These are phyloP conservation scores for Drosophila nasuta DNA, from an alignment of 1,140 invertebrate genomes.

Conservation along the genomic window DNA sequence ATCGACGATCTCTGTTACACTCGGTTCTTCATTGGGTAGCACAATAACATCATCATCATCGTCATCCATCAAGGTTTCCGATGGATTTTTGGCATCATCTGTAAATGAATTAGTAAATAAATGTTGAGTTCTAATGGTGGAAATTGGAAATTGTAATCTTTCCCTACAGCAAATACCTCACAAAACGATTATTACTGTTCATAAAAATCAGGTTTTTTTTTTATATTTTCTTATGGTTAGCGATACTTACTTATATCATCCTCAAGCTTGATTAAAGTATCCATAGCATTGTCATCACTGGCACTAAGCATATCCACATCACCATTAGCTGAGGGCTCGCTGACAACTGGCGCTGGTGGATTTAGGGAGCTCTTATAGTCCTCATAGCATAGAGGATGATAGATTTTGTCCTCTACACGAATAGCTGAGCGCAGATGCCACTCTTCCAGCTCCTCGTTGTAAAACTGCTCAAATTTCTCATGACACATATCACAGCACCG, in stretches of 20 bases:
- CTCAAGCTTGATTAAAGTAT: conserved; percentile 73
- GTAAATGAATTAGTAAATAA: not conserved
- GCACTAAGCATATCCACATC: conserved; percentile 65
- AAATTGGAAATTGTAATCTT: not conserved
- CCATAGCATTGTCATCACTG: conserved; percentile 79
- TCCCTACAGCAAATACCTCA: too few species aligned
- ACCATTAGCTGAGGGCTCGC: conserved; percentile 20
- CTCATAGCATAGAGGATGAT: conserved; percentile 96
- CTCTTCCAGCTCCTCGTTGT: conserved; percentile 97
- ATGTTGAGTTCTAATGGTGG: not conserved
- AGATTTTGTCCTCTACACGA: conserved; percentile 91
- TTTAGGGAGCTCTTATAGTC: conserved; percentile 89
- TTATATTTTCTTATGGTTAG: too few species aligned
- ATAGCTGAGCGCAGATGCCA: conserved; percentile 96
- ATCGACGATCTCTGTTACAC: conserved; percentile 82
- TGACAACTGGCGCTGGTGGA: conserved; percentile 46
- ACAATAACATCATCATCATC: conserved; percentile 85
- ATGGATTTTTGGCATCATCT: conserved; percentile 38
- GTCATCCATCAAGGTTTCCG: conserved; percentile 47
- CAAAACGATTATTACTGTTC: too few species aligned
- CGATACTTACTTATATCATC: conserved; percentile 44
- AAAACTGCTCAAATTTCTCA: conserved; percentile 96
- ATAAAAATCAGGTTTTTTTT: too few species aligned
- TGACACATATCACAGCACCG: conserved; percentile 93
- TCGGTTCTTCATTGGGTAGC: conserved; percentile 80